Conservation (phyloP, 1,140 invertebrate species). For the Mylabris phalerata region DNA sequence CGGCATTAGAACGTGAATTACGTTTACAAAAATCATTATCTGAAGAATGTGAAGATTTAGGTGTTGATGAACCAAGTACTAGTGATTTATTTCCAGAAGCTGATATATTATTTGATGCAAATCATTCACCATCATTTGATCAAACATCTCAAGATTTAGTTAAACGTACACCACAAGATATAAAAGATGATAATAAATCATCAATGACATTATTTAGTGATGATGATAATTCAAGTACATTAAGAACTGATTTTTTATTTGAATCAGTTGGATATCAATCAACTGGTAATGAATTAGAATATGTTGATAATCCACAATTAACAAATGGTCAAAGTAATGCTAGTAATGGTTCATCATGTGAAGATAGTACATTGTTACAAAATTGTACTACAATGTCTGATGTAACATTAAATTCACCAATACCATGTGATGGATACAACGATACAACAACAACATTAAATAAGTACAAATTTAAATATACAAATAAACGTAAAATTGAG, state of each 20-base stretch:
- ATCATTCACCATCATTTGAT: slow-evolving; percentile 41
- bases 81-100: slow-evolving; percentile 71
- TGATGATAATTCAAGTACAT: slow-evolving; percentile 37
- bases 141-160: slow-evolving; percentile 36
- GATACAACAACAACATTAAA: slow-evolving; percentile 29
- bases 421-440: slow-evolving; percentile 30
- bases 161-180: slow-evolving; percentile 15
- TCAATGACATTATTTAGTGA: slow-evolving; percentile 36
- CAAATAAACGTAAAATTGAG: slow-evolving; percentile 38
- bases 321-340: slow-evolving; percentile 31
- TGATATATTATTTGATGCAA: slow-evolving; percentile 57
- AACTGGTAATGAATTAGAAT: slow-evolving; percentile 25
- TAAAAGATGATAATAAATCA: slow-evolving; percentile 12
- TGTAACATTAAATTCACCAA: slow-evolving; percentile 38
- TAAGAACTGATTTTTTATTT: slow-evolving; percentile 36
- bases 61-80: slow-evolving; percentile 68
- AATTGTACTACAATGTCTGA: slow-evolving; percentile 39
- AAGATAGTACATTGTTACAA: slow-evolving; percentile 38
- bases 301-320: slow-evolving; percentile 22
- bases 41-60: slow-evolving; percentile 69
- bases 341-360: slow-evolving; percentile 31
- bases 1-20: slow-evolving; percentile 51
- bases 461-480: slow-evolving; percentile 41
- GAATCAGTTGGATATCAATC: slow-evolving; percentile 34
- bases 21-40: slow-evolving; percentile 61